A percentile compares a stretch with the other conserved stretches of the same genome.
Evolutionary conservation across 1,140 invertebrate genomes (phyloP).

Genomic region (Drosophila saltans): DNA sequence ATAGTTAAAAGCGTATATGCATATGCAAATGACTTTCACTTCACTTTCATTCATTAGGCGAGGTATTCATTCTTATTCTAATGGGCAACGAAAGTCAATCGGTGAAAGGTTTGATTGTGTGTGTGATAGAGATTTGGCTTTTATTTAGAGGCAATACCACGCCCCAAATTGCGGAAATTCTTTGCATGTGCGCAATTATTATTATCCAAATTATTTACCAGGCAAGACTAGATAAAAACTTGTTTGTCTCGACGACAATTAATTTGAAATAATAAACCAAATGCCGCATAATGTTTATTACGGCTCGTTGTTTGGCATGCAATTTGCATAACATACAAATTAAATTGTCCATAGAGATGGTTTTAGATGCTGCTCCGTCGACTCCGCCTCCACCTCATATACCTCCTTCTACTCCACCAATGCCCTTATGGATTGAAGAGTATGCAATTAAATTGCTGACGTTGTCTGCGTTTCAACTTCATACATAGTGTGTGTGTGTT

Average conservation of each 20-base stretch:
- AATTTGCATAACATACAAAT: conserved; percentile 72
- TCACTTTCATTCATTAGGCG: conserved; percentile 74
- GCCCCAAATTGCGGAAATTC: conserved; percentile 40
- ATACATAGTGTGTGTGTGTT: neutral
- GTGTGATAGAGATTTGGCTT: conserved; percentile 8
- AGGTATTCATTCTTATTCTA: conserved; percentile 75
- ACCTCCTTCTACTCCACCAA: neutral
- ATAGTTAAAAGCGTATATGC: conserved; percentile 9
- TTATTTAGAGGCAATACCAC: conserved; percentile 15
- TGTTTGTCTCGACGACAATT: conserved; percentile 61
- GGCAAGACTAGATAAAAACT: conserved; percentile 44
- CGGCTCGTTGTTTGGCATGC: conserved; percentile 58
- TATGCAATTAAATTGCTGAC: conserved; percentile 71
- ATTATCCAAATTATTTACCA: conserved; percentile 36
- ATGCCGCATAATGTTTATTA: conserved; percentile 65
- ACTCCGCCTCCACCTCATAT: neutral
- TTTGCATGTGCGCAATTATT: conserved; percentile 59
- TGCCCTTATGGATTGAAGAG: conserved; percentile 39
- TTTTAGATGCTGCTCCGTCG: conserved; percentile 7
- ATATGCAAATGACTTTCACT: conserved; percentile 80
- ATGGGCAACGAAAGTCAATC: conserved; percentile 52
- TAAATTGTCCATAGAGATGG: conserved; percentile 32
- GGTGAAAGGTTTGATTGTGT: conserved; percentile 58
- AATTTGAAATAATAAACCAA: conserved; percentile 70
- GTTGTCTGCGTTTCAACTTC: conserved; percentile 28